A percentile compares a stretch with the other conserved stretches of the same genome.
Evolutionary conservation across 2,888 invertebrate genomes (phyloP).

Genomic region (Pseudococcus viburni): DNA sequence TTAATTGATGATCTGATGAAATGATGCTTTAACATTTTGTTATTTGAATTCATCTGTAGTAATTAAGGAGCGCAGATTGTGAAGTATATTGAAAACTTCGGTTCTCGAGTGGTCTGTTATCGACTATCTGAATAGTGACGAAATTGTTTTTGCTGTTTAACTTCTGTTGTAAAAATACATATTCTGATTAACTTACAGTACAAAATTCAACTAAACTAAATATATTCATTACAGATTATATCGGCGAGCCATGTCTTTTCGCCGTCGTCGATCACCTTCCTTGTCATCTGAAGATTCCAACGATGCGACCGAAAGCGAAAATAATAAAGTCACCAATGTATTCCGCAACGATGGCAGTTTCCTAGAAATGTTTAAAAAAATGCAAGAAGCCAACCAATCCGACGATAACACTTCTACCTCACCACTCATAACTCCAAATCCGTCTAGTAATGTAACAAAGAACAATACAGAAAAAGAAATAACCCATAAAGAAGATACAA

Average conservation of each 20-base stretch:
- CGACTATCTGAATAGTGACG: background rate
- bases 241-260: slow-evolving; percentile 21
- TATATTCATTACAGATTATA: slow-evolving; percentile 2
- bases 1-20: background rate
- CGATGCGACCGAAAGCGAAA: slow-evolving; percentile 14
- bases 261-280: slow-evolving; percentile 51
- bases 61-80: background rate
- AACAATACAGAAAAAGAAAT: slow-evolving; percentile 26
- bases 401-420: slow-evolving; percentile 21
- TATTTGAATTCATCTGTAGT: background rate
- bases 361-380: slow-evolving; percentile 91
- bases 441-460: background rate
- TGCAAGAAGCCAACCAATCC: slow-evolving; percentile 74
- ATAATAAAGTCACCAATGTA: slow-evolving; percentile 73
- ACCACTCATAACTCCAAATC: background rate
- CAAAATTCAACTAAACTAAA: background rate
- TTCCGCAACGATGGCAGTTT: slow-evolving; percentile 93
- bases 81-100: background rate
- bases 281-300: slow-evolving; percentile 59
- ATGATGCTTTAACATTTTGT: background rate
- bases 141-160: background rate
- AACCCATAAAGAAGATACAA: slow-evolving; percentile 36
- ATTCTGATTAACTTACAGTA: background rate
- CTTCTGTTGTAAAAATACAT: background rate
- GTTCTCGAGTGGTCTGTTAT: background rate